phyloP scores from a whole-genome alignment of 2,797 vertebrate species.

The Atherinosoma microstoma region DNA sequence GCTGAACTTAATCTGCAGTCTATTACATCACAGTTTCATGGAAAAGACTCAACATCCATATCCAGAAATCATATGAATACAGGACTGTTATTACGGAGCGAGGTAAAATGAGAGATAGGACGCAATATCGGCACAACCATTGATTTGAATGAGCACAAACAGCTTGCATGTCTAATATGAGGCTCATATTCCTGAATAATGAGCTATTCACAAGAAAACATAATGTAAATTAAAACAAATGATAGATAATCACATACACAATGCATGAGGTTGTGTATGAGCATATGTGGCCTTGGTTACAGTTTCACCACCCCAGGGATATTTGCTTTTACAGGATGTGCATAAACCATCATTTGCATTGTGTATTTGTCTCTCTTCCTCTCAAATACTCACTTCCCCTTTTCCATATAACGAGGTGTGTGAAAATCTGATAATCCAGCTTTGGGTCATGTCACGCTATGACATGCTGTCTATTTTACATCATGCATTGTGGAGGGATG shows the following conservation, averaged over 20 bases:
- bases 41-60: constrained; percentile 1
- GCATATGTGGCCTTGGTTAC: neutral
- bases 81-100: constrained; percentile 6
- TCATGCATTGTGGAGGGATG: neutral
- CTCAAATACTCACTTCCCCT: neutral
- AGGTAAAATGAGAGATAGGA: constrained; percentile 1
- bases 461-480: neutral
- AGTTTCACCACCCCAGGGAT: constrained; percentile 2
- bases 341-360: constrained; percentile 18
- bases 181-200: constrained; percentile 19
- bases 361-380: constrained; percentile 4
- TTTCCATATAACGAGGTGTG: neutral
- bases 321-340: constrained; percentile 18
- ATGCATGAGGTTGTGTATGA: constrained; percentile 12
- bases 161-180: constrained; percentile 25
- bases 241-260: neutral
- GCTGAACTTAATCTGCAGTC: neutral
- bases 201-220: neutral
- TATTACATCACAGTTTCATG: constrained; percentile 19
- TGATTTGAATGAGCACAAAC: constrained; percentile 31
- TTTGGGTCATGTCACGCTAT: neutral
- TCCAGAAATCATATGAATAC: constrained; percentile 12
- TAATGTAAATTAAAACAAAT: constrained; percentile 29
- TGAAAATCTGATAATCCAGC: neutral
- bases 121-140: constrained; percentile 11